Conservation (phyloP, 2,113 vertebrate genomes). For the Mirza zaza region DNA sequence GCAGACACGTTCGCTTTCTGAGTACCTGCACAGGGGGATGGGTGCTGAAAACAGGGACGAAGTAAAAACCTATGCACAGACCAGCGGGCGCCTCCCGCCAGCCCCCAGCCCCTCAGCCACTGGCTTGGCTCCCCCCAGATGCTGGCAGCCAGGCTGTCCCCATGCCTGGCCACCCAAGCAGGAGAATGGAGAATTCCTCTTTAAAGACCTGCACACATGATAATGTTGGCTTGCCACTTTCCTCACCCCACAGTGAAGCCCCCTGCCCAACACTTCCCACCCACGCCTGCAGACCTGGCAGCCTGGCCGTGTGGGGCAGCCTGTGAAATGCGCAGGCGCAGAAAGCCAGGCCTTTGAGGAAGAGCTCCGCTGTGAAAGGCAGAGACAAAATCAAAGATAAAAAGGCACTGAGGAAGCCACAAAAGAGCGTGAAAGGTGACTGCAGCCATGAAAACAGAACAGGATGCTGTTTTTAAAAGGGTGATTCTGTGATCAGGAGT, state of each 20-base stretch:
- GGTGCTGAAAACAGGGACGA: neutral
- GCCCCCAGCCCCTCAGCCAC: neutral
- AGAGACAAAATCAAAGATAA: neutral
- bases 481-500: neutral
- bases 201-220: neutral
- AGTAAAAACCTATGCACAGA: neutral
- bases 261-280: no score
- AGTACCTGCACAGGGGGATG: neutral
- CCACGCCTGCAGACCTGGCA: rapidly evolving
- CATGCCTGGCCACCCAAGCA: neutral
- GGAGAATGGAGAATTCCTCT: neutral
- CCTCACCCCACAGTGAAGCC: neutral
- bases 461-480: neutral
- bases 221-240: neutral
- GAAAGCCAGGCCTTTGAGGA: neutral
- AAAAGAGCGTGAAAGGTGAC: neutral
- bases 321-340: neutral
- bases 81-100: no score
- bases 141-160: neutral
- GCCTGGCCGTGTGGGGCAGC: neutral
- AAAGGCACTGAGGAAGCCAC: neutral
- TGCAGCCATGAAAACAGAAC: neutral
- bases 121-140: neutral
- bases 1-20: neutral
- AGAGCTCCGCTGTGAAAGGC: neutral